These are phyloP conservation scores for Pristis pectinata DNA, from an alignment of 2,797 vertebrate species.

Conservation along the genomic window DNA sequence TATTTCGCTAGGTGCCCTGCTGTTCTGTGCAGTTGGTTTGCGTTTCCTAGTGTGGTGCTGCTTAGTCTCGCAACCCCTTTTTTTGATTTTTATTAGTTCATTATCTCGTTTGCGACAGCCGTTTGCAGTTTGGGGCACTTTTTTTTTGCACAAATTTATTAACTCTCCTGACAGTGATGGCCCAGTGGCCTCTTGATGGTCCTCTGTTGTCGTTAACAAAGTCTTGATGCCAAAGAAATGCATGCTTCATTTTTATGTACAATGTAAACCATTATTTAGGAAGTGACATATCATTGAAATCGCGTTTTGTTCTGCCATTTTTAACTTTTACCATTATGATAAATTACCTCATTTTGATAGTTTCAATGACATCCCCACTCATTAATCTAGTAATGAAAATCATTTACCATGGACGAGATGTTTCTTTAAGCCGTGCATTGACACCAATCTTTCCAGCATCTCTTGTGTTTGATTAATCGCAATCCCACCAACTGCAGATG, in stretches of 20 bases:
- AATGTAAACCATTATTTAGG: constrained; percentile 1
- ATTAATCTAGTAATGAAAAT: neutral
- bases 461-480: neutral
- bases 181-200: constrained; percentile 32
- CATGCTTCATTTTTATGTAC: constrained; percentile 32
- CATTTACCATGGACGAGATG: neutral
- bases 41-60: constrained; percentile 34
- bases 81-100: constrained; percentile 22
- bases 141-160: constrained; percentile 34
- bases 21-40: constrained; percentile 34
- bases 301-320: neutral
- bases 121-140: constrained; percentile 36
- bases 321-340: neutral
- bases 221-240: constrained; percentile 28
- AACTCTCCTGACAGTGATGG: constrained; percentile 33
- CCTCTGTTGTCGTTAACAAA: constrained; percentile 36
- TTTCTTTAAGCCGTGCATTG: neutral
- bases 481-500: neutral
- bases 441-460: neutral
- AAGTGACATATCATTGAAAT: constrained; percentile 14
- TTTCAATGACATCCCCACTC: neutral
- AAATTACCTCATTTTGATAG: neutral
- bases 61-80: constrained; percentile 22
- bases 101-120: constrained; percentile 31
- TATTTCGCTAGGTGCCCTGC: constrained; percentile 35